A percentile compares a stretch with the other conserved stretches of the same genome.
Evolutionary conservation across 2,888 invertebrate genomes (phyloP).

Genomic region (Aspidiotus rigidus): DNA sequence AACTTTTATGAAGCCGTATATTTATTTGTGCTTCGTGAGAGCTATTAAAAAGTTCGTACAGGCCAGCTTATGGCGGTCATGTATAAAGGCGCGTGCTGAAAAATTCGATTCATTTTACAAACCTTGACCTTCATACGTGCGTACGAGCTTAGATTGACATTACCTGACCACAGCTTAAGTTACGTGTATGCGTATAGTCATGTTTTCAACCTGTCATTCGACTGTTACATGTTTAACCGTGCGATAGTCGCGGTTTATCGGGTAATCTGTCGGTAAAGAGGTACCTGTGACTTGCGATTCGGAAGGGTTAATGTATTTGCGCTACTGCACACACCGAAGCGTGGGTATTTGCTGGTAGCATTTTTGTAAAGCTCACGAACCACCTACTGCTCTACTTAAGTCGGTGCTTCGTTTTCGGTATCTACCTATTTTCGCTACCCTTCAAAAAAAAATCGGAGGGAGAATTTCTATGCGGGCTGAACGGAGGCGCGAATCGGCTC

Average conservation of each 20-base stretch:
- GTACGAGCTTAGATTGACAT: too few species aligned
- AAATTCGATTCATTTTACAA: neutral
- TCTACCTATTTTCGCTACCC: too few species aligned
- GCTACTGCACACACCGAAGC: neutral
- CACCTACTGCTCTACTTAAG: neutral
- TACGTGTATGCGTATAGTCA: neutral
- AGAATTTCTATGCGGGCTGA: too few species aligned
- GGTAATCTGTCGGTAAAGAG: neutral
- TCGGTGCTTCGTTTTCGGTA: too few species aligned
- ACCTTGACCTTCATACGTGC: neutral
- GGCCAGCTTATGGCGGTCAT: neutral
- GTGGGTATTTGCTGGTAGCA: neutral
- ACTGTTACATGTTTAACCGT: neutral
- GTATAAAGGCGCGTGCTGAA: constrained; percentile 1
- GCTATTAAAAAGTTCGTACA: neutral
- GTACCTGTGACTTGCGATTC: neutral
- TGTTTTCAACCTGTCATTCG: constrained; percentile 3
- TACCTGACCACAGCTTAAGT: neutral
- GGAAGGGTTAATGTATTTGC: neutral
- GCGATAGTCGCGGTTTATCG: neutral
- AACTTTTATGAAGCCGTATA: too few species aligned
- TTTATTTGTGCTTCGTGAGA: too few species aligned
- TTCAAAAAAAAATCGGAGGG: too few species aligned
- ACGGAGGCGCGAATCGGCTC: too few species aligned
- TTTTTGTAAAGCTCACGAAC: constrained; percentile 2